Evolutionary conservation across 1,140 invertebrate genomes (phyloP).

Genomic region (Sitobion miscanthi): DNA sequence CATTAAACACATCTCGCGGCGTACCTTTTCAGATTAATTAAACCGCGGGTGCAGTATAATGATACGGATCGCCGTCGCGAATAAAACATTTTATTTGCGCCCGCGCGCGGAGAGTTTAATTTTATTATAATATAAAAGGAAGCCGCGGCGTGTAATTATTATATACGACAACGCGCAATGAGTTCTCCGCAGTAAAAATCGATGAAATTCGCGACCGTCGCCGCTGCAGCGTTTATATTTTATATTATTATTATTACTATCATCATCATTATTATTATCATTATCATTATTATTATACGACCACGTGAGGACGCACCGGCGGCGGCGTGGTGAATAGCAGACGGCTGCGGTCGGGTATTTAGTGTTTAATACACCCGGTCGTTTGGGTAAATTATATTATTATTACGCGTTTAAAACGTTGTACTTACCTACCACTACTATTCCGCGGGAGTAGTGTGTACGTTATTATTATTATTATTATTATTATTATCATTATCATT

Average conservation of each 20-base stretch:
- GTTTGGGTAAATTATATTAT: slow-evolving; percentile 1
- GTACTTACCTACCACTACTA: not conserved
- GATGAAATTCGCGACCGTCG: not conserved
- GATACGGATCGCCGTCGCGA: not conserved
- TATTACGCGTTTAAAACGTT: slow-evolving; percentile 5
- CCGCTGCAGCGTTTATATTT: not conserved
- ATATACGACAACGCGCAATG: not conserved
- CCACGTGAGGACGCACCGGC: not conserved
- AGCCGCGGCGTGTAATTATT: not conserved
- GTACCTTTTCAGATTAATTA: not conserved
- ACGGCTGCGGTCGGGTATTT: slow-evolving; percentile 3
- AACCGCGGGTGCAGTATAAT: not conserved
- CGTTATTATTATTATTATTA: not conserved
- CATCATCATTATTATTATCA: not conserved
- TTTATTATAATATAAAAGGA: not conserved
- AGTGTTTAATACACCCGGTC: not conserved
- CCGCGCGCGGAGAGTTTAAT: not conserved
- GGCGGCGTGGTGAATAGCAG: not conserved
- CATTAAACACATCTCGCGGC: not conserved
- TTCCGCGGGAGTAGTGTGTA: not conserved
- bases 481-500: not conserved
- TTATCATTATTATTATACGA: not conserved
- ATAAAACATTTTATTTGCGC: not conserved
- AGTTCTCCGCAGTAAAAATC: not conserved
- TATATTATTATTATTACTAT: not conserved